Base-by-base conservation (phyloP, 2,797 vertebrate genomes). In the Tapera naevia region DNA sequence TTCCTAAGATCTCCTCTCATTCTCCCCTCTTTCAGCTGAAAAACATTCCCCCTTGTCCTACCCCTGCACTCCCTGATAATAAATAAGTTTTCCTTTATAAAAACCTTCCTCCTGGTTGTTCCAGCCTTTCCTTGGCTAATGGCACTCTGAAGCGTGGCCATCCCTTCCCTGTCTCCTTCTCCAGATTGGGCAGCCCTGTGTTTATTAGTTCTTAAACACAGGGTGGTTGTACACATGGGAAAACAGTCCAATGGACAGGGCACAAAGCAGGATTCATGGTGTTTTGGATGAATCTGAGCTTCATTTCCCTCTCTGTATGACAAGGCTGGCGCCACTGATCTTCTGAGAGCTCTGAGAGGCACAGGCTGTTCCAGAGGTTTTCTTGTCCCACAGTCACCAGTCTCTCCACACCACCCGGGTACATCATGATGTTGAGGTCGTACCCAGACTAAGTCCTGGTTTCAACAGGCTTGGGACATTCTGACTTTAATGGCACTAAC, bases 131-230 rank as follows among this genome's bases (percentile, higher is more conserved):
- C 39, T 24, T n/a, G 17, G 25, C 11, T 23, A 57, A 33, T 14
- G 39, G 35, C 30, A 23, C 43, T 18, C 21, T 32, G 24, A 80
- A 51, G 41, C 0, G 3, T 11, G 58, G 9, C 50, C 0, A 1
- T 60, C 5, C 62, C 32, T 28, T 82, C 48, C 22, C 28, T 45
- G 17, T 25, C 37, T 54, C 51, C 39, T 72, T 43, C 75, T 70
- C 37, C 81, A 61, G 9, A 23, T 2, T 37, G n/a, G 39, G 18
- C 43, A 80, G 30, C 15, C 9, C n/a, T 45, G 7, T 41, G 24
- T 46, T 58, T n/a, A 46, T n/a, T 39, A 15, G 12, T 56, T 12
- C 30, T 66, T 67, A 41, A 80, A 76, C 9, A 12, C 17, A 41
- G 12, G 9, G n/a, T 13, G 41, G 16, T 82, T 54, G 24, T 7